phyloP scores from a whole-genome alignment of 2,797 vertebrate genomes.

The Trematomus bernacchii region DNA sequence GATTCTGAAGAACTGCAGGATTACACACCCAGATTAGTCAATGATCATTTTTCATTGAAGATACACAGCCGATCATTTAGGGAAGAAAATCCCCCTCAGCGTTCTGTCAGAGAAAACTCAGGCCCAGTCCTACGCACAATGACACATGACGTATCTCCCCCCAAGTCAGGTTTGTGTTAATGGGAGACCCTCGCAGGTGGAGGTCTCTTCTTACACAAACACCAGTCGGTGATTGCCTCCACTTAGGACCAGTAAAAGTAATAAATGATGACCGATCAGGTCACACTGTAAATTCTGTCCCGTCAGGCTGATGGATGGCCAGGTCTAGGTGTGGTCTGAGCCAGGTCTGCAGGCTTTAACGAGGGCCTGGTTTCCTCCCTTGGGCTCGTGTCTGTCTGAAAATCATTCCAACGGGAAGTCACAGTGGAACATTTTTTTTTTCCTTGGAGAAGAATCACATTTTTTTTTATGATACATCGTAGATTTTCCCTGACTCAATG shows the following conservation, averaged over 20 bases:
- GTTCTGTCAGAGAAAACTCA: conserved; percentile 37
- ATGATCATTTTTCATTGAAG: conserved; percentile 47
- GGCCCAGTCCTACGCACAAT: conserved; percentile 25
- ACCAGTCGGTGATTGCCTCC: conserved; percentile 80
- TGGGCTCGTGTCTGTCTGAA: conserved; percentile 75
- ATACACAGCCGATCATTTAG: conserved; percentile 45
- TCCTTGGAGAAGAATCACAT: conserved; percentile 60
- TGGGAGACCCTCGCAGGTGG: conserved; percentile 82
- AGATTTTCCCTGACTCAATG: conserved; percentile 71
- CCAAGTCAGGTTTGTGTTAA: conserved; percentile 76
- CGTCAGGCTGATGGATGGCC: conserved; percentile 79
- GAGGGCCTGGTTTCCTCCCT: conserved; percentile 73
- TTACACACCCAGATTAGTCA: conserved; percentile 24
- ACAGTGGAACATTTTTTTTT: conserved; percentile 60
- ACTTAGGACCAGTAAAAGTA: conserved; percentile 84
- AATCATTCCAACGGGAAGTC: conserved; percentile 70
- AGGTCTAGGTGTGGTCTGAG: conserved; percentile 74
- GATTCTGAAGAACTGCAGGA: conserved; percentile 20
- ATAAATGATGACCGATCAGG: conserved; percentile 84
- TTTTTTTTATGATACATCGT: conserved; percentile 71
- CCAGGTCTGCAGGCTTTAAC: conserved; percentile 75
- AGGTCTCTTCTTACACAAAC: conserved; percentile 83
- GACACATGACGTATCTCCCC: conserved; percentile 74
- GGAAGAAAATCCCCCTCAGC: conserved; percentile 10
- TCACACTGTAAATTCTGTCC: conserved; percentile 82